These are phyloP conservation scores for Leontocebus nigricollis DNA, from an alignment of 2,797 vertebrate species.

Conservation along the genomic window DNA sequence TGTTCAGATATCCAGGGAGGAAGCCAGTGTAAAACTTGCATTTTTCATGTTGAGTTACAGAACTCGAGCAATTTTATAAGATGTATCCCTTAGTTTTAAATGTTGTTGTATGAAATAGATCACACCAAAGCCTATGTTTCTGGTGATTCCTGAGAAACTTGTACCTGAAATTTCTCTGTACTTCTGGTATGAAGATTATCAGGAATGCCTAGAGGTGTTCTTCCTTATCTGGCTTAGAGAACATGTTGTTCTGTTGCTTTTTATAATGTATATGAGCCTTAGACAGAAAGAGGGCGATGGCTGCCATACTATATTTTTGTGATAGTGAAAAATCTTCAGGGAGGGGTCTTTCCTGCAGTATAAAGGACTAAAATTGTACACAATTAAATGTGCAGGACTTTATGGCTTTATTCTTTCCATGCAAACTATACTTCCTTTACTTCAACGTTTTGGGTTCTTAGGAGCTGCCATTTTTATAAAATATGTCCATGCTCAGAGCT, in stretches of 20 bases:
- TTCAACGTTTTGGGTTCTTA: not conserved
- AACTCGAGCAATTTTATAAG: constrained; percentile 1
- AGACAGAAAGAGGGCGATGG: not conserved
- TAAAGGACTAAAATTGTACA: constrained; percentile 1
- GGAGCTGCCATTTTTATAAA: not conserved
- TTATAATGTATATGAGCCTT: not conserved
- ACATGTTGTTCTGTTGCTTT: not conserved
- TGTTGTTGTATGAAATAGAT: not conserved
- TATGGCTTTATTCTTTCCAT: not conserved
- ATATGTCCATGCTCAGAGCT: not conserved
- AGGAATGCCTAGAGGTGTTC: not conserved
- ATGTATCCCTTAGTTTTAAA: constrained; percentile 6
- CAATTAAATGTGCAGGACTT: not conserved
- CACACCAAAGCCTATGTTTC: not conserved
- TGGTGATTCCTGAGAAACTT: not conserved
- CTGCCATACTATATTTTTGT: not conserved
- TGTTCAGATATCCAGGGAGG: constrained; percentile 21
- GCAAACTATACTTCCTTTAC: not conserved
- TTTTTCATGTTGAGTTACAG: not conserved
- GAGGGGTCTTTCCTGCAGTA: not conserved
- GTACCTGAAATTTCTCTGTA: not conserved
- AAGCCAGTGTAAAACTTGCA: not conserved
- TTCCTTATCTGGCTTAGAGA: not conserved
- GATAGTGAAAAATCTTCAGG: not conserved
- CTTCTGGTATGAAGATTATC: not conserved